A percentile compares a stretch with the other conserved stretches of the same genome.
phyloP scores from a whole-genome alignment of 2,113 vertebrate genomes.

The Cyanoramphus novaezelandiae region DNA sequence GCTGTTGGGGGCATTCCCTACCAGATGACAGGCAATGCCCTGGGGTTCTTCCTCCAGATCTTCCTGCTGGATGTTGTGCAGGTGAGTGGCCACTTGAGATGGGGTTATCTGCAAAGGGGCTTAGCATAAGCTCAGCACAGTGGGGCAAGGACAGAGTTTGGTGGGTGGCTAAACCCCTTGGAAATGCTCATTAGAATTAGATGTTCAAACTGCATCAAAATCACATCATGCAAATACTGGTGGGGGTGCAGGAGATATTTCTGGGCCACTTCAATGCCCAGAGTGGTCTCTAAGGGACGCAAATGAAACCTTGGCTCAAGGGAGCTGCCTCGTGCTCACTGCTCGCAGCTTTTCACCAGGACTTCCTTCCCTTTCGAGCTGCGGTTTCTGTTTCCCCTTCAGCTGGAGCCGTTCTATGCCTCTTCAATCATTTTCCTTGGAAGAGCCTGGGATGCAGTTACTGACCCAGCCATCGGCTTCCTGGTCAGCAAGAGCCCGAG shows the following conservation, averaged over 20 bases:
- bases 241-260: background rate
- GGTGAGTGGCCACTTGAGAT: slow-evolving; percentile 30
- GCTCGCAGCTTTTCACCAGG: background rate
- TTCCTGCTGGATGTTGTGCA: slow-evolving; percentile 79
- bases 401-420: slow-evolving; percentile 72
- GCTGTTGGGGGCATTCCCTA: slow-evolving; percentile 71
- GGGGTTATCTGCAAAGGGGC: background rate
- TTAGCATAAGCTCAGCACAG: background rate
- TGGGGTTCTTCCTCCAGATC: slow-evolving; percentile 75
- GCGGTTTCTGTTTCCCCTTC: background rate
- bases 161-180: background rate
- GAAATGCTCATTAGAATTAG: background rate
- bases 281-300: background rate
- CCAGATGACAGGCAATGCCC: slow-evolving; percentile 67
- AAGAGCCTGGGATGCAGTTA: slow-evolving; percentile 76
- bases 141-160: background rate
- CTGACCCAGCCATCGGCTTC: slow-evolving; percentile 75
- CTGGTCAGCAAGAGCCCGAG: slow-evolving; percentile 74
- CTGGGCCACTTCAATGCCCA: background rate
- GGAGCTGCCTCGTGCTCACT: accelerated
- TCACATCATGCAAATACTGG: background rate
- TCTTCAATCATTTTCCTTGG: slow-evolving; percentile 77
- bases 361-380: background rate
- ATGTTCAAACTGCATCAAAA: background rate
- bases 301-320: background rate